phyloP scores from a whole-genome alignment of 2,888 invertebrate species.

The Oscheius sp. region DNA sequence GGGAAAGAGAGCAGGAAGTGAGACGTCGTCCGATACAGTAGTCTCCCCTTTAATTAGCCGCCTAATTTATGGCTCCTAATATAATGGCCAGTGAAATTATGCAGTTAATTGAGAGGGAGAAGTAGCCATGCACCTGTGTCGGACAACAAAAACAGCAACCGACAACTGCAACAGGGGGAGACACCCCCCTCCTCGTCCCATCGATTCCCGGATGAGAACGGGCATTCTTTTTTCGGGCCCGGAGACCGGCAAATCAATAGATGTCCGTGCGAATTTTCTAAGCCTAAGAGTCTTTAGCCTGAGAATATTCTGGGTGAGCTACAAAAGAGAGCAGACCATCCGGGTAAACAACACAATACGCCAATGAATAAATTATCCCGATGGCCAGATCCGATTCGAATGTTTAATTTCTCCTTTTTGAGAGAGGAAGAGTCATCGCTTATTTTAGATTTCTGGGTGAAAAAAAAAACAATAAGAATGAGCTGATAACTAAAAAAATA shows the following conservation, averaged over 20 bases:
- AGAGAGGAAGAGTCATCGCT: no score
- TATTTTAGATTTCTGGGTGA: no score
- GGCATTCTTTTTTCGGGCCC: constrained; percentile 13
- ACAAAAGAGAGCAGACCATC: constrained; percentile 2
- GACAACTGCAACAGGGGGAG: background rate
- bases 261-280: constrained; percentile 20
- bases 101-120: background rate
- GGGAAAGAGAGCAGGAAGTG: background rate
- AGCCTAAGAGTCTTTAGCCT: background rate
- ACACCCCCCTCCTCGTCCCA: no score
- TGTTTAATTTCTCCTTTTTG: no score
- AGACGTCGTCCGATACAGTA: background rate
- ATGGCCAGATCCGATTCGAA: background rate
- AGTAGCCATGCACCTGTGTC: background rate
- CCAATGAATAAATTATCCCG: constrained; percentile 24
- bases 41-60: background rate
- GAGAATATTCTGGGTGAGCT: background rate
- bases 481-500: no score
- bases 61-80: background rate
- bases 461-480: no score
- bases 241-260: background rate
- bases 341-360: constrained; percentile 19
- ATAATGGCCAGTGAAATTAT: no score
- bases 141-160: background rate
- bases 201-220: constrained; percentile 21